Conservation (phyloP, 1,140 invertebrate species). For the Leptonema lineaticorne region DNA sequence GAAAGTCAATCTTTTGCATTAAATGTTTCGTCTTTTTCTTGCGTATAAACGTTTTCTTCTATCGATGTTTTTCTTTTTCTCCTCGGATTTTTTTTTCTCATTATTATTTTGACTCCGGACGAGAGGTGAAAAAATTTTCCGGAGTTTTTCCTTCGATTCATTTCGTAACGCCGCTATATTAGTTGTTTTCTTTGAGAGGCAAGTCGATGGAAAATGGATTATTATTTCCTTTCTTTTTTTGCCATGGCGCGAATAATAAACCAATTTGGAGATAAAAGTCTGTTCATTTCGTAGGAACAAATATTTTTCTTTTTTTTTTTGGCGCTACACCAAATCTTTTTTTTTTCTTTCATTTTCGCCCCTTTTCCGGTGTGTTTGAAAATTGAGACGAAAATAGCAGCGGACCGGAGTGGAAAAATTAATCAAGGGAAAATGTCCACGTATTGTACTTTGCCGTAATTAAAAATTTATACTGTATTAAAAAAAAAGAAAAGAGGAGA, state of each 20-base stretch:
- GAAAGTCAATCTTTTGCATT: conserved; percentile 1
- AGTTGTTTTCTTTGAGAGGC: neutral
- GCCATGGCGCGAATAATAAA: neutral
- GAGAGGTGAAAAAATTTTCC: too few relatives aligned
- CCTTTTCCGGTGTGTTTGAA: neutral
- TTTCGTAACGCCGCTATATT: neutral
- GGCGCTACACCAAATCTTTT: neutral
- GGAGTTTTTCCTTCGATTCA: neutral
- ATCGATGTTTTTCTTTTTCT: neutral
- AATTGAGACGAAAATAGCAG: neutral
- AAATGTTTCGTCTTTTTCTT: neutral
- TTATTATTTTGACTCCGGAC: too few relatives aligned
- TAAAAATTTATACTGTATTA: too few relatives aligned
- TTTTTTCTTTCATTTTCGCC: neutral
- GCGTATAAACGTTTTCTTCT: conserved; percentile 8
- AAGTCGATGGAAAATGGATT: conserved; percentile 10
- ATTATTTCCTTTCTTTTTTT: conserved; percentile 7
- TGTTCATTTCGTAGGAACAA: neutral
- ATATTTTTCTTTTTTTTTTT: neutral
- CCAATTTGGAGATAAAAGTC: conserved; percentile 9
- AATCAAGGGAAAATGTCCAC: neutral
- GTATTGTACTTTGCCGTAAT: neutral
- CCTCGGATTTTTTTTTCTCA: neutral
- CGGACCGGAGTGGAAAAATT: neutral
- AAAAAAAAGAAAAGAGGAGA: too few relatives aligned